A percentile compares a stretch with the other conserved stretches of the same genome.
These are phyloP conservation scores for Xerus inauris DNA, from an alignment of 2,113 vertebrate species.

Conservation along the genomic window DNA sequence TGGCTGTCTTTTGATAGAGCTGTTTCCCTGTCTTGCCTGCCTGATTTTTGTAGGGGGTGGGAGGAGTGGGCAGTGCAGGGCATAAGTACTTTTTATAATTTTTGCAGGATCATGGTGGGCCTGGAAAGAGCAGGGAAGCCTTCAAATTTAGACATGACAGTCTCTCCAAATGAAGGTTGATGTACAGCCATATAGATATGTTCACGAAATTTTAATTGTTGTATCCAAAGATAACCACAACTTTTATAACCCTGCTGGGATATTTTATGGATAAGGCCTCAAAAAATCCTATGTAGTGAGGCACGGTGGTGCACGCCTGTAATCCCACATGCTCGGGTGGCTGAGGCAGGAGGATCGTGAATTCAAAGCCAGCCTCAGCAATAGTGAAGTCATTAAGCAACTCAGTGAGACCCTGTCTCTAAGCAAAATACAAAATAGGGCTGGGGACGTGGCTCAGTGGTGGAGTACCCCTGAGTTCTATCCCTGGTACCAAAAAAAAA, in stretches of 20 bases:
- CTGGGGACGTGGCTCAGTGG: too few species aligned
- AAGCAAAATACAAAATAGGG: too few species aligned
- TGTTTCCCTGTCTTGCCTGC: background rate
- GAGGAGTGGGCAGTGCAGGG: fast-evolving
- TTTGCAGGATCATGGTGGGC: background rate
- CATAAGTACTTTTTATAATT: background rate
- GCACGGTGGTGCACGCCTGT: too few species aligned
- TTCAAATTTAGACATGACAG: background rate
- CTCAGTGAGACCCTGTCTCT: too few species aligned
- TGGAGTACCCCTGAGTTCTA: too few species aligned
- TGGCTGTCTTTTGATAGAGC: background rate
- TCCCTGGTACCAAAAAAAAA: too few species aligned
- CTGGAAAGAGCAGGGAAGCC: background rate
- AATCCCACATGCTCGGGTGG: too few species aligned
- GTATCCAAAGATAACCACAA: background rate
- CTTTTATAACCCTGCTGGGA: background rate
- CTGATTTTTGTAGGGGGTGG: too few species aligned
- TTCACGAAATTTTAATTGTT: background rate
- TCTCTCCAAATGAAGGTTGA: background rate
- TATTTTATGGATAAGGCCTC: background rate
- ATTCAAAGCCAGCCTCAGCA: too few species aligned
- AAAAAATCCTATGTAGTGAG: background rate
- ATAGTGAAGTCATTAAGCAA: too few species aligned
- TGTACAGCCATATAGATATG: background rate
- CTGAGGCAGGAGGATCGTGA: too few species aligned